Evolutionary conservation across 2,797 vertebrate species (phyloP).

Genomic region (Liasis olivaceus): DNA sequence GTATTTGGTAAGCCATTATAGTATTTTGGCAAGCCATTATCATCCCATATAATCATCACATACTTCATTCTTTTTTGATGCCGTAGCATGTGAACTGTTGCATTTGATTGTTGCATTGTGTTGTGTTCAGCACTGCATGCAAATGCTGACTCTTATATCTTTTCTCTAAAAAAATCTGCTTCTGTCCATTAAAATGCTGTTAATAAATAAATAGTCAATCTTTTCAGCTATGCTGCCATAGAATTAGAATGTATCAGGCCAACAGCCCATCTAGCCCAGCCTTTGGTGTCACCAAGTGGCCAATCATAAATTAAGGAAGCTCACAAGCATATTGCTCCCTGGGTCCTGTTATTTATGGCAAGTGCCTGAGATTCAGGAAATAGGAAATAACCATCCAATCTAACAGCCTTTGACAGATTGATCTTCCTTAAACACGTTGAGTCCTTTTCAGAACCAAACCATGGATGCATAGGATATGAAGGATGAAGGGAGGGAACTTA

Average conservation of each 20-base stretch:
- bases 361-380: background rate
- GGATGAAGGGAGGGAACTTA: background rate
- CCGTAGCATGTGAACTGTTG: background rate
- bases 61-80: background rate
- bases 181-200: background rate
- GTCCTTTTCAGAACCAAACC: background rate
- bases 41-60: background rate
- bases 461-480: background rate
- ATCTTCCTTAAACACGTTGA: background rate
- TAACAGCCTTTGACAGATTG: background rate
- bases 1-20: background rate
- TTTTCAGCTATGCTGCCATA: constrained; percentile 25
- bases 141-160: background rate
- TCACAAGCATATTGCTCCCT: background rate
- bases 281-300: background rate
- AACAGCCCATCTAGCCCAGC: background rate
- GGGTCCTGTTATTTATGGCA: constrained; percentile 12
- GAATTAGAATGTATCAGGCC: background rate
- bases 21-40: background rate
- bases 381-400: background rate
- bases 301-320: background rate
- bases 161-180: background rate
- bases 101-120: background rate
- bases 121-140: background rate
- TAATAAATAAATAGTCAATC: background rate